These are phyloP conservation scores for Chrosomus eos DNA, from an alignment of 2,797 vertebrate genomes.

Conservation along the genomic window DNA sequence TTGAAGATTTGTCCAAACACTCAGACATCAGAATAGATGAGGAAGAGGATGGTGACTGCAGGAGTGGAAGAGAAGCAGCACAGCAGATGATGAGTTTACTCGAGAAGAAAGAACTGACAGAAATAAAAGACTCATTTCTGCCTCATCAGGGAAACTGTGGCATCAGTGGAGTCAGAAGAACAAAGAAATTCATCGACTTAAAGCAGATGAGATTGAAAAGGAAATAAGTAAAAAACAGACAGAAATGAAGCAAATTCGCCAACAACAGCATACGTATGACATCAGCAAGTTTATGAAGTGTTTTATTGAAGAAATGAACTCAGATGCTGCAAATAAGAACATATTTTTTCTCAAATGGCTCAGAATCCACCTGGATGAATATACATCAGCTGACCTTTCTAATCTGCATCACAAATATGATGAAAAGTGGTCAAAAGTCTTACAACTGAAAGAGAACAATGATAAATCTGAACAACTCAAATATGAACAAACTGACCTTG, in stretches of 20 bases:
- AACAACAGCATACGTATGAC: not conserved
- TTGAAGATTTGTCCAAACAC: no score
- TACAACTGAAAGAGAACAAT: not conserved
- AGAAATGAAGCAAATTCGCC: not conserved
- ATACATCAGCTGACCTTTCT: not conserved
- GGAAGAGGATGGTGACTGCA: no score
- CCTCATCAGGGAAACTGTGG: not conserved
- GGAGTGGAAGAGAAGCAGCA: no score
- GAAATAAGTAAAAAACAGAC: not conserved
- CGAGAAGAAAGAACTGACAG: no score
- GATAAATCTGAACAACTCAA: not conserved
- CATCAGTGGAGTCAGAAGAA: constrained; percentile 1
- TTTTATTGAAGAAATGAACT: not conserved
- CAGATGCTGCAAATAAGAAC: not conserved
- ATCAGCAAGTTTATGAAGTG: not conserved
- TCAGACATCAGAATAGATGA: no score
- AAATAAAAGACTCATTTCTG: no score
- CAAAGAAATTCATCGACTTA: not conserved
- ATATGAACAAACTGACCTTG: not conserved
- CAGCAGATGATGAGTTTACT: no score
- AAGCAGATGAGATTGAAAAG: not conserved
- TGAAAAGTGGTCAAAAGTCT: not conserved
- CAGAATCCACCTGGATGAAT: not conserved
- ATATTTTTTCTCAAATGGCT: not conserved
- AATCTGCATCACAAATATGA: not conserved